Conservation (phyloP, 35 echinoderm and acorn worm genomes). For the Apostichopus japonicus region DNA sequence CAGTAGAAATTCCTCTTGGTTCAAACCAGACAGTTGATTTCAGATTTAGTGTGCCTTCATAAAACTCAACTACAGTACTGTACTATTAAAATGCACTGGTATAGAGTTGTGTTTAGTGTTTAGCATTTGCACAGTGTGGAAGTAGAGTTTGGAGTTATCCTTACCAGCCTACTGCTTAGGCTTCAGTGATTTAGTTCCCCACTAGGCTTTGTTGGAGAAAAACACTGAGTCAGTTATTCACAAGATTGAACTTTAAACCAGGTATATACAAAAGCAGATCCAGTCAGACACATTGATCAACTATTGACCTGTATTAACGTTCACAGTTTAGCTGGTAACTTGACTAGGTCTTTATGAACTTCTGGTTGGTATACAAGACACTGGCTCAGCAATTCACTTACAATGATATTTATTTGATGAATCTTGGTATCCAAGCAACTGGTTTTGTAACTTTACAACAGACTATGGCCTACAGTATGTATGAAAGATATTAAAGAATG, state of each 20-base stretch:
- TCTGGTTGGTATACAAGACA: not conserved
- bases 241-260: not conserved
- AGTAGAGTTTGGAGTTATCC: too few species aligned
- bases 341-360: not conserved
- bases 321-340: not conserved
- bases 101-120: too few species aligned
- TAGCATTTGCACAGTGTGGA: too few species aligned
- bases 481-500: too few species aligned
- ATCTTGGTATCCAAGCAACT: not conserved
- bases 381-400: not conserved
- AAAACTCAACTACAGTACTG: too few species aligned
- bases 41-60: too few species aligned
- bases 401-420: not conserved
- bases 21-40: too few species aligned
- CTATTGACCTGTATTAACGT: not conserved
- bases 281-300: not conserved
- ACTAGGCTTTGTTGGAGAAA: not conserved
- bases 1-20: too few species aligned
- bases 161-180: too few species aligned
- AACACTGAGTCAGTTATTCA: not conserved
- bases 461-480: too few species aligned
- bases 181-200: not conserved
- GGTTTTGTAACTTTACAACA: not conserved
- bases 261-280: not conserved
- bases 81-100: too few species aligned